A percentile compares a stretch with the other conserved stretches of the same genome.
These are phyloP conservation scores for Trematomus bernacchii DNA, from an alignment of 2,797 vertebrate genomes.

Conservation along the genomic window DNA sequence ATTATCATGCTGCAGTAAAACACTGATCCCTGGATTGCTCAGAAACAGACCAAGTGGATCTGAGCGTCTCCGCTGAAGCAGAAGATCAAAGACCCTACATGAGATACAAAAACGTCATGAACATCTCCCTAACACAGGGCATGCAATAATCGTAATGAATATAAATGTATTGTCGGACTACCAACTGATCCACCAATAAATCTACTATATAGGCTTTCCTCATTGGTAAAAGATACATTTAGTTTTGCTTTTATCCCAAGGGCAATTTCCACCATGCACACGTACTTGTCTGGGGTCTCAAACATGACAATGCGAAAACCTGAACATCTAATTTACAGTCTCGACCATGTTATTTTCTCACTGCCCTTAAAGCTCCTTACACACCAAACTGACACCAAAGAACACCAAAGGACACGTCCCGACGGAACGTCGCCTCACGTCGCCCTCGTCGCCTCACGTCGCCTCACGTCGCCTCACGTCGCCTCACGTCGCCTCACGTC, in stretches of 20 bases:
- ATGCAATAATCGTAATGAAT: not conserved
- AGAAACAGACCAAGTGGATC: conserved; percentile 23
- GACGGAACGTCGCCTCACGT: no score
- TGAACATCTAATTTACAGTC: not conserved
- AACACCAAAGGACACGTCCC: no score
- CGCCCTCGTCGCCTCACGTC: no score
- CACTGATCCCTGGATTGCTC: conserved; percentile 45
- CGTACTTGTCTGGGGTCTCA: not conserved
- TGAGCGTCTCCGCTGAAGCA: conserved; percentile 9
- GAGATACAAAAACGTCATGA: not conserved
- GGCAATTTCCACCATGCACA: not conserved
- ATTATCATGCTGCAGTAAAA: conserved; percentile 65
- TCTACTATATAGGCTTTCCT: no score
- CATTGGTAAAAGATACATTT: not conserved
- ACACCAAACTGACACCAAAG: no score
- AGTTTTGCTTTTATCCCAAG: not conserved
- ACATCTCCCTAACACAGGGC: not conserved
- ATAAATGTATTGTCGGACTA: not conserved
- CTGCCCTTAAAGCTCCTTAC: not conserved
- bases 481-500: no score
- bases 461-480: no score
- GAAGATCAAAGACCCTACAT: conserved; percentile 35
- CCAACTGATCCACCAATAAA: not conserved
- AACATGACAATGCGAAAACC: not conserved
- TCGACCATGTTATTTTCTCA: not conserved